A percentile compares a stretch with the other conserved stretches of the same genome.
phyloP scores from a whole-genome alignment of 2,888 invertebrate genomes.

The Panzeria rudis region DNA sequence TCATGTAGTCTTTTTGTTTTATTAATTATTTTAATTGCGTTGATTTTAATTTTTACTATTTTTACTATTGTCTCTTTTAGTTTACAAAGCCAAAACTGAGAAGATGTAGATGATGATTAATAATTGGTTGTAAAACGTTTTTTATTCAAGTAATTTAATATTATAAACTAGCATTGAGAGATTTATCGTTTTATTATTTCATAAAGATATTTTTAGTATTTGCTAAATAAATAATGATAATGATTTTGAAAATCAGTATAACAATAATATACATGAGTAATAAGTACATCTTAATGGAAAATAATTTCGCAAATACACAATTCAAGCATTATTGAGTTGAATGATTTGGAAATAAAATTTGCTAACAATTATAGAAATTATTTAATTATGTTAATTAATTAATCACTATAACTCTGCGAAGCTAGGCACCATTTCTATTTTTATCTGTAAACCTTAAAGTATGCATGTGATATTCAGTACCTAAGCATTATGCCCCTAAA shows the following conservation, averaged over 20 bases:
- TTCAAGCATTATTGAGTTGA: background rate
- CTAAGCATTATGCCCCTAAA: no score
- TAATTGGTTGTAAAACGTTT: slow-evolving; percentile 61
- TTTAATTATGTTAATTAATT: background rate
- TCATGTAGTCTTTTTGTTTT: slow-evolving; percentile 54
- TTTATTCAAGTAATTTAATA: slow-evolving; percentile 51
- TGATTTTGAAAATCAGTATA: slow-evolving; percentile 1
- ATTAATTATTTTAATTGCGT: slow-evolving; percentile 72
- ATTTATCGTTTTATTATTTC: slow-evolving; percentile 58
- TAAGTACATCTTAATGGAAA: background rate
- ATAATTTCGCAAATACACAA: background rate
- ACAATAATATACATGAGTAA: slow-evolving; percentile 17
- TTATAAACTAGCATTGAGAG: slow-evolving; percentile 55
- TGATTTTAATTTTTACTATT: slow-evolving; percentile 57
- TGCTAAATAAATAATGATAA: slow-evolving; percentile 26
- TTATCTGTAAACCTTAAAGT: background rate
- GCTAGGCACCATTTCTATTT: background rate
- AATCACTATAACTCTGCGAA: background rate
- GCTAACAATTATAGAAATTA: background rate
- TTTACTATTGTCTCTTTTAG: slow-evolving; percentile 47
- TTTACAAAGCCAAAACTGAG: slow-evolving; percentile 43
- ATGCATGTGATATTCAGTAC: background rate
- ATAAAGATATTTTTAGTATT: slow-evolving; percentile 38
- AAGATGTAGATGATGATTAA: slow-evolving; percentile 63
- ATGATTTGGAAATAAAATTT: background rate